Evolutionary conservation across 2,113 vertebrate genomes (phyloP), one percentile per base, ranked within the genome.

Genomic region (Pithys albifrons): DNA sequence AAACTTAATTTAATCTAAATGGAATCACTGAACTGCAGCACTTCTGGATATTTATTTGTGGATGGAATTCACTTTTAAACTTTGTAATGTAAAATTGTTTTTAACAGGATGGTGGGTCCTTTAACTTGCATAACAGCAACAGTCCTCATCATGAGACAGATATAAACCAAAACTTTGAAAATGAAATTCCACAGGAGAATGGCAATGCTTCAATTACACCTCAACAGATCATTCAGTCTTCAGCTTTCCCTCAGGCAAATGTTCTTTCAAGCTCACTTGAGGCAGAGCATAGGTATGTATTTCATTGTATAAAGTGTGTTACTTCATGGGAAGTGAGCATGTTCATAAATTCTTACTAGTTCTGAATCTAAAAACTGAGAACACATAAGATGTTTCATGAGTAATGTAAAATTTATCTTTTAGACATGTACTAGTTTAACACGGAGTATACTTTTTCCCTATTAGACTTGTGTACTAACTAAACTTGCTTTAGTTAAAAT

Each of bases 241-340:
- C 98, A 92, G 19, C 97, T 69, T 98, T 98, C 52, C 97, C 98
- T 88, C 98, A 97, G 85, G 89, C 97, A 55, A 95, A 97, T 94
- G 95, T 98, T 96, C 98, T 98, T 97, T 98, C 98, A 74, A 98
- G 98, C 91, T 98, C 98, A 19, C 98, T 98, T 85, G 98, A 98
- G 88, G 98, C 98, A 91, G 98, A 98, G 73, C 98, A 98, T 93
- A 98, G 98, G 98, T 98, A 89, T 80, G 97, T 96, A 59, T 57
- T 95, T 67, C 9, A 6, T 65, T 48, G 43, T 25, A 12, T 70
- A 17, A 49, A 69, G 64, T 52, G 16, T 51, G 14, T 85, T 95
- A 33, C 16, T 70, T 87, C 24, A 15, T 65, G 35, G 9, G 65
- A 65, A 43, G 39, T 85, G 52, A 82, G 8, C 33, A 6, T 65